Conservation (phyloP, 2,888 invertebrate genomes). For the Lydus trimaculatus region DNA sequence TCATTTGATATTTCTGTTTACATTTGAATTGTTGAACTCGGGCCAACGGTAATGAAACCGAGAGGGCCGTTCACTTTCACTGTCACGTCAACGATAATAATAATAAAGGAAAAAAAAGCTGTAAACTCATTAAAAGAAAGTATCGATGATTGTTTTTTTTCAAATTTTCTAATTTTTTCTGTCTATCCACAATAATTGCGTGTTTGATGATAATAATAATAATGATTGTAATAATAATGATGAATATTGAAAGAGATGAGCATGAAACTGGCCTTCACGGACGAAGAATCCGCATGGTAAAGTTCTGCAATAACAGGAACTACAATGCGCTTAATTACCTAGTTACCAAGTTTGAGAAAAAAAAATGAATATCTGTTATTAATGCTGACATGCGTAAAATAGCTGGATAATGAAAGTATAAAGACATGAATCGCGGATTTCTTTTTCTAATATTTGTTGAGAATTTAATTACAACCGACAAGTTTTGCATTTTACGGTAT, state of each 20-base stretch:
- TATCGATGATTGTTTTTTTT: background rate
- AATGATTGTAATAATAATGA: background rate
- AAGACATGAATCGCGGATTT: background rate
- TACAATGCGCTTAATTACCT: constrained; percentile 37
- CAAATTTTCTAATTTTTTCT: background rate
- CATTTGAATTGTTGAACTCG: constrained; percentile 1
- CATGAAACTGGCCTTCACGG: constrained; percentile 23
- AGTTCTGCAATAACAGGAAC: constrained; percentile 41
- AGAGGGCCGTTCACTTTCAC: constrained; percentile 4
- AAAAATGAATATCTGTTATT: constrained; percentile 19
- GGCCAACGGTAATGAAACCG: constrained; percentile 3
- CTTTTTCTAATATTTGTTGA: no score
- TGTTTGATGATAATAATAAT: background rate
- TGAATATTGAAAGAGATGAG: constrained; percentile 1
- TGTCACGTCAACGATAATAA: background rate
- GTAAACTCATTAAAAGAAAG: background rate
- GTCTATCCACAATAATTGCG: background rate
- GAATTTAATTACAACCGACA: no score
- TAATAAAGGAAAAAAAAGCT: background rate
- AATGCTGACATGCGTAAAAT: background rate
- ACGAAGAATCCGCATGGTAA: constrained; percentile 28
- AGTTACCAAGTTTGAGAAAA: constrained; percentile 35
- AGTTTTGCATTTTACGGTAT: no score
- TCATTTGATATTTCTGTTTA: background rate
- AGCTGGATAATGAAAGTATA: constrained; percentile 6